Conservation (phyloP, 2,113 vertebrate genomes). For the Aspidoscelis tigris region DNA sequence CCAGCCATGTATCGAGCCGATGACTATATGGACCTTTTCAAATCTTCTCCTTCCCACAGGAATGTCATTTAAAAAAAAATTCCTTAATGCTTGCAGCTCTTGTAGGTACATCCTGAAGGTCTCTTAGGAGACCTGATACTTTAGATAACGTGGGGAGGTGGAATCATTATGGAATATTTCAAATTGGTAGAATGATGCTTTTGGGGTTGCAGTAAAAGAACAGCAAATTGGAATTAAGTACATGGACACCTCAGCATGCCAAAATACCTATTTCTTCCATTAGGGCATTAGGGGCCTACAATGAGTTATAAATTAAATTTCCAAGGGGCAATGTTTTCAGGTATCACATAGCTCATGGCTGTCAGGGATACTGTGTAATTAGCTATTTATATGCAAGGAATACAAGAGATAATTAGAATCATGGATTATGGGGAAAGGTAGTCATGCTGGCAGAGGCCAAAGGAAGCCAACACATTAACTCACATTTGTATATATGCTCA, state of each 20-base stretch:
- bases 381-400: conserved; percentile 85
- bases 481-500: conserved; percentile 76
- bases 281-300: conserved; percentile 71
- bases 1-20: too few relatives aligned
- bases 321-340: conserved; percentile 72
- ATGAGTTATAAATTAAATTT: conserved; percentile 80
- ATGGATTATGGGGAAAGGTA: conserved; percentile 80
- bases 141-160: too few relatives aligned
- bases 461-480: conserved; percentile 74
- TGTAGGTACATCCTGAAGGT: too few relatives aligned
- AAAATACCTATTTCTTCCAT: conserved; percentile 72
- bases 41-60: too few relatives aligned
- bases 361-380: conserved; percentile 82
- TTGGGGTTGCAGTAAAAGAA: conserved; percentile 56
- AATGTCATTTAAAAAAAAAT: too few relatives aligned
- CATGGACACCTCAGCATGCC: conserved; percentile 61
- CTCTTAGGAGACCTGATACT: too few relatives aligned
- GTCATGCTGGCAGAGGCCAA: conserved; percentile 78
- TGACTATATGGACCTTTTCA: background rate
- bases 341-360: conserved; percentile 78
- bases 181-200: conserved; percentile 25
- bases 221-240: conserved; percentile 64
- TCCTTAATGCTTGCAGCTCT: background rate
- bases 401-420: conserved; percentile 81
- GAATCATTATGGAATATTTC: background rate